Conservation (phyloP, 2,797 vertebrate species). For the Gymnoscopelus microlampas region DNA sequence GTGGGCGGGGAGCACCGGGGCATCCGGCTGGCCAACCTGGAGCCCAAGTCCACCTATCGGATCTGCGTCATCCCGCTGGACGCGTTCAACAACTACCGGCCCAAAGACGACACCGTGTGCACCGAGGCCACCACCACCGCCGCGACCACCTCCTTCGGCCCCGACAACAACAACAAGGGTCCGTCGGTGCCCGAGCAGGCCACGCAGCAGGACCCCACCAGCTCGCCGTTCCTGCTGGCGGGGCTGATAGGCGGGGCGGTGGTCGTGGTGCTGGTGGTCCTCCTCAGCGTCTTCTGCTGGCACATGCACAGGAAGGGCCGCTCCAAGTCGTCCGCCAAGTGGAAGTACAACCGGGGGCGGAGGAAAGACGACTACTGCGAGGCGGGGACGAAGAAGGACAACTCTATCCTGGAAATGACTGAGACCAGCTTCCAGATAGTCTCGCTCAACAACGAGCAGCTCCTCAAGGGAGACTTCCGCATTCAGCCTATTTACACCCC, state of each 20-base stretch:
- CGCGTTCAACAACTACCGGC: constrained; percentile 88
- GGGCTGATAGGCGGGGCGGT: constrained; percentile 91
- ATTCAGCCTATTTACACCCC: constrained; percentile 97
- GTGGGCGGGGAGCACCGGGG: constrained; percentile 88
- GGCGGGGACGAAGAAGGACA: constrained; percentile 96
- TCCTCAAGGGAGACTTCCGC: constrained; percentile 95
- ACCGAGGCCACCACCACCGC: constrained; percentile 88
- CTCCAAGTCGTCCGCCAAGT: constrained; percentile 85
- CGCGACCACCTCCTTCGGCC: constrained; percentile 66
- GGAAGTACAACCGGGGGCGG: constrained; percentile 94
- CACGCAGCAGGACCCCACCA: constrained; percentile 85
- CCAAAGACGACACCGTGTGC: constrained; percentile 88
- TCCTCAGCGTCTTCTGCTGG: constrained; percentile 89
- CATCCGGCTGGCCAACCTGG: constrained; percentile 85
- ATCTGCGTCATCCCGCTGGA: constrained; percentile 93
- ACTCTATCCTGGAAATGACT: constrained; percentile 97
- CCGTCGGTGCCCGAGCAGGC: constrained; percentile 85
- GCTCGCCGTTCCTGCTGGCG: constrained; percentile 89
- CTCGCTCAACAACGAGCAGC: constrained; percentile 97
- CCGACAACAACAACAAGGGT: constrained; percentile 83
- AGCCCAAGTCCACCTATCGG: constrained; percentile 90
- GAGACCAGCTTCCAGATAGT: constrained; percentile 97
- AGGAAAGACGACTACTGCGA: constrained; percentile 96
- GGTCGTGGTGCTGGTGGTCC: constrained; percentile 87
- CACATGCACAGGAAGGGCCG: constrained; percentile 93